Percentiles rank a stretch among this genome's conserved stretches.
These are phyloP conservation scores for Epinotia brunnichana DNA, from an alignment of 2,888 invertebrate genomes.

Conservation along the genomic window DNA sequence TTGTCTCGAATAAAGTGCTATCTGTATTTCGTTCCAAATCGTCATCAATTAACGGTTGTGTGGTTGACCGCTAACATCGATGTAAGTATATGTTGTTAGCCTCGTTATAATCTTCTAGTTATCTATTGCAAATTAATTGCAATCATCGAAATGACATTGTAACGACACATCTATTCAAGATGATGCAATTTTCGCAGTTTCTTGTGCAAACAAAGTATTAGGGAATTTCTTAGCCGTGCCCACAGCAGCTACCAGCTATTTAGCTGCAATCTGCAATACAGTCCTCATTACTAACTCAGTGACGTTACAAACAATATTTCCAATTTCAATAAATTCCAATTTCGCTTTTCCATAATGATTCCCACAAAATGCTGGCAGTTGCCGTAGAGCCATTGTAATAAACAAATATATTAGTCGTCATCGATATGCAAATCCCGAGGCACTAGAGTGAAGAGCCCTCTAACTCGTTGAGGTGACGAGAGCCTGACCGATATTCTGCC, in stretches of 20 bases:
- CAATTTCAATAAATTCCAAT: not conserved
- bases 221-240: no score
- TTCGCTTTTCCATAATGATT: not conserved
- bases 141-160: constrained; percentile 9
- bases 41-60: constrained; percentile 71
- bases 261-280: no score
- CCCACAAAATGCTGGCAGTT: constrained; percentile 23
- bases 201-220: not conserved
- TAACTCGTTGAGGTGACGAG: constrained; percentile 56
- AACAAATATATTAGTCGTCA: constrained; percentile 53
- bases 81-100: constrained; percentile 45
- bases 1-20: constrained; percentile 68
- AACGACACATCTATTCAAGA: not conserved
- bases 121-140: constrained; percentile 35
- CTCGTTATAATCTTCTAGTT: not conserved
- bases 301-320: not conserved
- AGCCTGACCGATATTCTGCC: constrained; percentile 69
- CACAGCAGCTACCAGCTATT: no score
- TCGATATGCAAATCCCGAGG: constrained; percentile 79
- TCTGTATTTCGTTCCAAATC: constrained; percentile 77
- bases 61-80: constrained; percentile 66
- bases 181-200: constrained; percentile 2
- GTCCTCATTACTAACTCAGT: not conserved
- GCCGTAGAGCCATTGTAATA: constrained; percentile 30
- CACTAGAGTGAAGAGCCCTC: constrained; percentile 67